Conservation (phyloP, 2,888 invertebrate species). For the Adelphocoris suturalis region DNA sequence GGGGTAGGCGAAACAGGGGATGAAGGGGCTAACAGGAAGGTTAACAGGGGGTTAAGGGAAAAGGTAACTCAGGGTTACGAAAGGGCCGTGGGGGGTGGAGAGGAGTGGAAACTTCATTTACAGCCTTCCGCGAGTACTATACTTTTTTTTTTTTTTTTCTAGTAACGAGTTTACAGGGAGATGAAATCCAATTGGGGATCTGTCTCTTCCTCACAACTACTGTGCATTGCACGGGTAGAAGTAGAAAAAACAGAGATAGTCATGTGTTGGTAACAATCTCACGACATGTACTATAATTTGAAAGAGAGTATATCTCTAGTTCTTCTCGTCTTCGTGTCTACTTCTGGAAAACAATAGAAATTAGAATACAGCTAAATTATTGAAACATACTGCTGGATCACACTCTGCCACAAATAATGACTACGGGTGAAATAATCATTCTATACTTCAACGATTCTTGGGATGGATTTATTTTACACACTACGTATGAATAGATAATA, state of each 20-base stretch:
- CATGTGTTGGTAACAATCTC: neutral
- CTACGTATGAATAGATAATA: too few species aligned
- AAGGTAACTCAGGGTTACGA: neutral
- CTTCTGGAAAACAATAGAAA: neutral
- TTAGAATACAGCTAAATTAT: too few species aligned
- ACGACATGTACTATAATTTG: neutral
- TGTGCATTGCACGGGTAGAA: neutral
- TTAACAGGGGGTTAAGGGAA: neutral
- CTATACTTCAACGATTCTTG: too few species aligned
- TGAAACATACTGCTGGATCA: too few species aligned
- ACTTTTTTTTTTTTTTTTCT: constrained; percentile 2
- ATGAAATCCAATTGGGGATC: neutral
- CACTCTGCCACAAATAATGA: too few species aligned
- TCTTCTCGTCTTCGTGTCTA: neutral
- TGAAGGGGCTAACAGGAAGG: neutral
- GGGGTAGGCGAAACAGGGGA: neutral
- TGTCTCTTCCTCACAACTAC: neutral
- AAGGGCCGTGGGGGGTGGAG: neutral
- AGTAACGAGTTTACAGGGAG: constrained; percentile 11
- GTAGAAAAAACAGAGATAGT: too few species aligned
- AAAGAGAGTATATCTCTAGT: too few species aligned
- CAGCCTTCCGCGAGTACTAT: neutral
- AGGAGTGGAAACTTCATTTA: neutral
- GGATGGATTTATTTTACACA: too few species aligned
- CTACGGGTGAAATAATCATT: too few species aligned